Evolutionary conservation across 2,888 invertebrate species (phyloP).

Genomic region (Trisateles emortualis): DNA sequence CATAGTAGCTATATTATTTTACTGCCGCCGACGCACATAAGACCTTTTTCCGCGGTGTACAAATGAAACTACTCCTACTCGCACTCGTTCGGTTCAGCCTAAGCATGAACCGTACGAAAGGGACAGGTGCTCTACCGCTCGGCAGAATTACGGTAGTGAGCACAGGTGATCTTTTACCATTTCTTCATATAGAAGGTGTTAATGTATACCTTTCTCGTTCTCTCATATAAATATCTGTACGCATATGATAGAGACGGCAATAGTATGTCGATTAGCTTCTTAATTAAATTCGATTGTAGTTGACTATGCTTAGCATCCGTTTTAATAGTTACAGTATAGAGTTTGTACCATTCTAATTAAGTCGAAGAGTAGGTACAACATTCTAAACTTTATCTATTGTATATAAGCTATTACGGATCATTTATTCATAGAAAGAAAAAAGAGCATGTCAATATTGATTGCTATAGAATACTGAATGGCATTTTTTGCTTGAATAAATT

Average conservation of each 20-base stretch:
- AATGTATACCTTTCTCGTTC: constrained; percentile 77
- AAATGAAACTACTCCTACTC: constrained; percentile 83
- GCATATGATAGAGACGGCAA: constrained; percentile 59
- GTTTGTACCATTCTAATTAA: constrained; percentile 71
- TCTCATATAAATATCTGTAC: constrained; percentile 41
- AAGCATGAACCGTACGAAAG: constrained; percentile 85
- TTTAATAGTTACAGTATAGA: constrained; percentile 70
- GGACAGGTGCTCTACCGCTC: constrained; percentile 85
- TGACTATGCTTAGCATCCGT: constrained; percentile 77
- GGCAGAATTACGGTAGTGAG: constrained; percentile 86
- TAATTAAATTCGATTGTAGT: constrained; percentile 76
- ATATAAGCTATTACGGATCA: constrained; percentile 37
- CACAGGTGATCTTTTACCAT: constrained; percentile 86
- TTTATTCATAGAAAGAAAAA: constrained; percentile 55
- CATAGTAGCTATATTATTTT: constrained; percentile 50
- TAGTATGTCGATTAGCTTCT: constrained; percentile 59
- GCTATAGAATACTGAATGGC: neutral
- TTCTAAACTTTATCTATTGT: constrained; percentile 60
- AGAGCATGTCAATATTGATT: constrained; percentile 35
- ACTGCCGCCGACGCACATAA: constrained; percentile 35
- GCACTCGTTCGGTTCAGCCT: constrained; percentile 84
- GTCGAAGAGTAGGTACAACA: constrained; percentile 62
- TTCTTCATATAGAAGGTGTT: constrained; percentile 74
- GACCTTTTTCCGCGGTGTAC: constrained; percentile 51
- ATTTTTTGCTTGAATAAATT: neutral